These are phyloP conservation scores for Champsocephalus gunnari DNA, from an alignment of 2,797 vertebrate genomes.

Conservation along the genomic window DNA sequence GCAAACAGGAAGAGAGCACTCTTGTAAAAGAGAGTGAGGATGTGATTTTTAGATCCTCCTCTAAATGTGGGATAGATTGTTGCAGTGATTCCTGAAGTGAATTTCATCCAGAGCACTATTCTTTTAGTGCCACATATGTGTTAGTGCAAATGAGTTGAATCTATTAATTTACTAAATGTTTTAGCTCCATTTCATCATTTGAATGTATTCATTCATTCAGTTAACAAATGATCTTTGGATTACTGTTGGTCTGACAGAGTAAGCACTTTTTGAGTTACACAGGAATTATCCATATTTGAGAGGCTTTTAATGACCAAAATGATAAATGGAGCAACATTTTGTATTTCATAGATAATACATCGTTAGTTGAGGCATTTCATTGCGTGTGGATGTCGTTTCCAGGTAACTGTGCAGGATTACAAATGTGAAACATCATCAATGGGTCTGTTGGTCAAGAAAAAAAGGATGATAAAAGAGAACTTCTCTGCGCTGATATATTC, in stretches of 20 bases:
- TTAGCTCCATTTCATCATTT: not conserved
- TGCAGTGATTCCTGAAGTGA: no score
- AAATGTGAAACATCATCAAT: not conserved
- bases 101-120: not conserved
- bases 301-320: not conserved
- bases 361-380: not conserved
- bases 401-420: not conserved
- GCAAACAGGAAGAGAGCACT: conserved; percentile 20
- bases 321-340: not conserved
- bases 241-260: not conserved
- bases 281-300: no score
- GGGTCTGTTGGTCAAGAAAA: not conserved
- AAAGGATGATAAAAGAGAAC: not conserved
- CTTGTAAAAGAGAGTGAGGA: not conserved
- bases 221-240: not conserved
- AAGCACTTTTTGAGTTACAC: no score
- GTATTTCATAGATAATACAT: rapidly evolving
- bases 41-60: conserved; percentile 20
- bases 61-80: not conserved
- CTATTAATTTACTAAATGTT: not conserved
- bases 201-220: not conserved
- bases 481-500: conserved; percentile 23
- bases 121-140: not conserved
- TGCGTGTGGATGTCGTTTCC: not conserved
- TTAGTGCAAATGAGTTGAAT: not conserved